Conservation (phyloP, 2,888 invertebrate species). For the Synanthedon formicaeformis region DNA sequence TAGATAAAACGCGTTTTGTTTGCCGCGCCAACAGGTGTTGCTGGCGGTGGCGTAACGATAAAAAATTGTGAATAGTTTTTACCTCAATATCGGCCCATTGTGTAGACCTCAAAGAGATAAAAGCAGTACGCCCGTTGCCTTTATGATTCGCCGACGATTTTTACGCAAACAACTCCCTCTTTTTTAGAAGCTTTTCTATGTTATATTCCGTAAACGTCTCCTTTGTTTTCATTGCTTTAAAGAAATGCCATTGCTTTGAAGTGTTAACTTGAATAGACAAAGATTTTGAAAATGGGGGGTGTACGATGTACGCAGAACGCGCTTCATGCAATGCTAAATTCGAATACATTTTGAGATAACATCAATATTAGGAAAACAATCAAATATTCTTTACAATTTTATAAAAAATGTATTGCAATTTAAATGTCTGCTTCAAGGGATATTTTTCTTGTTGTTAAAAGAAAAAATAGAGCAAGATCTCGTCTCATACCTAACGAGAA, state of each 20-base stretch:
- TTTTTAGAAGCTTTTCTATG: slow-evolving; percentile 34
- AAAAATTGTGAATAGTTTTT: slow-evolving; percentile 45
- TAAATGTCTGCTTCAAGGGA: too few relatives aligned
- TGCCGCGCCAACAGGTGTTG: slow-evolving; percentile 39
- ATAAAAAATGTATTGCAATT: too few relatives aligned
- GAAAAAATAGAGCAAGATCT: too few relatives aligned
- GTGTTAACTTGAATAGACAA: too few relatives aligned
- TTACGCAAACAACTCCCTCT: slow-evolving; percentile 18
- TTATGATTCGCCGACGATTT: slow-evolving; percentile 16
- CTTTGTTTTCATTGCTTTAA: slow-evolving; percentile 16
- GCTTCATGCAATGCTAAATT: too few relatives aligned
- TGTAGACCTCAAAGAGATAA: slow-evolving; percentile 20
- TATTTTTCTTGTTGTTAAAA: too few relatives aligned
- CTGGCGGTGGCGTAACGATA: slow-evolving; percentile 13
- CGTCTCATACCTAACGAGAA: too few relatives aligned
- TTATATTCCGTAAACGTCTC: slow-evolving; percentile 37
- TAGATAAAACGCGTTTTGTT: slow-evolving; percentile 9
- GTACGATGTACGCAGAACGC: too few relatives aligned
- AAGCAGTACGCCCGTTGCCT: slow-evolving; percentile 13
- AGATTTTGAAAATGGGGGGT: too few relatives aligned
- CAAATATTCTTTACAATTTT: too few relatives aligned
- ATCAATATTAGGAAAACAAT: too few relatives aligned
- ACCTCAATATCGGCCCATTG: slow-evolving; percentile 24
- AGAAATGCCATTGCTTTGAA: not conserved
- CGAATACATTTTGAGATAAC: too few relatives aligned